Percentiles rank a stretch among this genome's conserved stretches.
Evolutionary conservation across 2,113 vertebrate species (phyloP).

Genomic region (Apus apus): DNA sequence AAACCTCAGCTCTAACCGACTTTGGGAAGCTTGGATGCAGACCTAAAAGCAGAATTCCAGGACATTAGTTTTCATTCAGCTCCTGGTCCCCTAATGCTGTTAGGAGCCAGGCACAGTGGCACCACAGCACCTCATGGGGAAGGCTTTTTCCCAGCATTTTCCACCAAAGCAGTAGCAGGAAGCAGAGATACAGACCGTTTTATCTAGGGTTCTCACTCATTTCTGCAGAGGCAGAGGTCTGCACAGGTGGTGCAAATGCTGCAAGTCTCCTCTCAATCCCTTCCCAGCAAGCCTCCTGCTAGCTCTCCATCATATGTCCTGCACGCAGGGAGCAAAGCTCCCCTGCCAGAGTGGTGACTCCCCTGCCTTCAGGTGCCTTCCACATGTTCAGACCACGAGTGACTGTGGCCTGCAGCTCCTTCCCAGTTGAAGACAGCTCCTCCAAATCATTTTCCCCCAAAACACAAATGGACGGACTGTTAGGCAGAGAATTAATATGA

Average conservation of each 20-base stretch:
- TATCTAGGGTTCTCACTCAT: background rate
- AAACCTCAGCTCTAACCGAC: background rate
- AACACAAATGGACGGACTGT: slow-evolving; percentile 56
- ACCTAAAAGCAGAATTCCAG: background rate
- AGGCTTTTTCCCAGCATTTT: background rate
- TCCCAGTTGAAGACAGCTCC: slow-evolving; percentile 61
- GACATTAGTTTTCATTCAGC: background rate
- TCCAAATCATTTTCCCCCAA: slow-evolving; percentile 42
- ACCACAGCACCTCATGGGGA: background rate
- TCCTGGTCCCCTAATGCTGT: background rate
- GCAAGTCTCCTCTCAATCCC: background rate
- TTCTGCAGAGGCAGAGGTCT: background rate
- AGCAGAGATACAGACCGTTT: background rate
- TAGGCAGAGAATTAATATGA: slow-evolving; percentile 59
- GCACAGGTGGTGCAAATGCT: background rate
- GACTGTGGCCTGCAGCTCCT: background rate
- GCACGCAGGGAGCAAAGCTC: background rate
- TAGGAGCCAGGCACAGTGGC: background rate
- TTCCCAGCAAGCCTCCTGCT: background rate
- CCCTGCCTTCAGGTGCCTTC: background rate
- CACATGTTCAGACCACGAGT: background rate
- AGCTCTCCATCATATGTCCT: background rate
- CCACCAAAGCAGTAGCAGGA: background rate
- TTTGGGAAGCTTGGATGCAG: background rate
- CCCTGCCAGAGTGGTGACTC: background rate